Conservation (phyloP, 2,113 vertebrate genomes). For the Eulacestoma nigropectus region DNA sequence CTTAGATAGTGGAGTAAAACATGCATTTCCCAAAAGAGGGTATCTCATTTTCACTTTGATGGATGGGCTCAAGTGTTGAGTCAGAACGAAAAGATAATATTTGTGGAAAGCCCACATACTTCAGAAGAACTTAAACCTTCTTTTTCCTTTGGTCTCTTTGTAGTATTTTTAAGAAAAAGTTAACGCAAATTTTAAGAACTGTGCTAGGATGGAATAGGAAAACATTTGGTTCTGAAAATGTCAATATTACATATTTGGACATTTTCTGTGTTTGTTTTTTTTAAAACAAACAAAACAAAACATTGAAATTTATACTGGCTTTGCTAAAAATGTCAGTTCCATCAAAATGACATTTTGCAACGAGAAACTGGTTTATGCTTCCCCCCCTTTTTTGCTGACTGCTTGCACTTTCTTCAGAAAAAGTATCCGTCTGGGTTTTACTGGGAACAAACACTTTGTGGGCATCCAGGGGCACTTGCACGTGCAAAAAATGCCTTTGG, state of each 20-base stretch:
- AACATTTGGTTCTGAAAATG: constrained; percentile 58
- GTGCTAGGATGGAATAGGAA: constrained; percentile 19
- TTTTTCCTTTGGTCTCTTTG: neutral
- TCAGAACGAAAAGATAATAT: neutral
- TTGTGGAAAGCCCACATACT: neutral
- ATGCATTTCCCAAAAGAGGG: neutral
- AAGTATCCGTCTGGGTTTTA: accelerated
- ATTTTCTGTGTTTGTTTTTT: constrained; percentile 18
- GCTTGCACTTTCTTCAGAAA: neutral
- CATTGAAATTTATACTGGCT: constrained; percentile 48
- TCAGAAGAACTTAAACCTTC: neutral
- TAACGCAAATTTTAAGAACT: constrained; percentile 23
- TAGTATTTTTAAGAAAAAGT: neutral
- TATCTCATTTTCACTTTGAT: neutral
- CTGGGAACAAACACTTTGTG: neutral
- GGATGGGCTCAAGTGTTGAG: neutral
- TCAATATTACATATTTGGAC: constrained; percentile 55
- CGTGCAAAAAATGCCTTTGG: neutral
- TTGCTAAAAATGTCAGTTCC: constrained; percentile 52
- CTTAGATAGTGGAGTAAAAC: neutral
- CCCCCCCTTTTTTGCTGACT: neutral
- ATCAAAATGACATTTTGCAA: constrained; percentile 49
- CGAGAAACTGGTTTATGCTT: neutral
- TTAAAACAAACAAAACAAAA: constrained; percentile 53
- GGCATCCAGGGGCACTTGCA: neutral